Evolutionary conservation across 2,888 invertebrate species (phyloP).

Genomic region (Eumerus sabulonum): DNA sequence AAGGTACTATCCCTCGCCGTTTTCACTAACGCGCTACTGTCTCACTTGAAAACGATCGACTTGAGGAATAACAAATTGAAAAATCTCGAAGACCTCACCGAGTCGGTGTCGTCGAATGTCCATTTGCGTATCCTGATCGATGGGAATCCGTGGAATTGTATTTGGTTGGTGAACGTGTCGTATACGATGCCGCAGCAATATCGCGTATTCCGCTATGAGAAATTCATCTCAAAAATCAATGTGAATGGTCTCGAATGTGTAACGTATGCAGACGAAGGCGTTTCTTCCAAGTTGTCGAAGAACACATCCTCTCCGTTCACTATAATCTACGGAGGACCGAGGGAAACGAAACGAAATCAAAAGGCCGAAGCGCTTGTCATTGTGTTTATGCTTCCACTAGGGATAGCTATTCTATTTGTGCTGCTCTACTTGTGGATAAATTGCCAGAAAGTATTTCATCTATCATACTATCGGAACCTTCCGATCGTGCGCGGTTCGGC

Average conservation of each 20-base stretch:
- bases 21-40: slow-evolving; percentile 65
- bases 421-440: slow-evolving; percentile 76
- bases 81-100: slow-evolving; percentile 34
- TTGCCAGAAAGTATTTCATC: slow-evolving; percentile 76
- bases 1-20: slow-evolving; percentile 64
- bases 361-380: slow-evolving; percentile 75
- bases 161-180: slow-evolving; percentile 75
- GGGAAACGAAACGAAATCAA: slow-evolving; percentile 75
- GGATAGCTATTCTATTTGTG: slow-evolving; percentile 75
- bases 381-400: slow-evolving; percentile 76
- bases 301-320: slow-evolving; percentile 50
- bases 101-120: slow-evolving; percentile 23
- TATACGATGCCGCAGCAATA: slow-evolving; percentile 75
- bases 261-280: slow-evolving; percentile 65
- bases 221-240: slow-evolving; percentile 77
- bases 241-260: slow-evolving; percentile 76
- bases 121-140: slow-evolving; percentile 73
- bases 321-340: slow-evolving; percentile 73
- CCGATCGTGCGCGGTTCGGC: slow-evolving; percentile 68
- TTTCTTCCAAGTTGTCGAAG: not conserved
- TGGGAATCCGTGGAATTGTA: slow-evolving; percentile 77
- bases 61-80: slow-evolving; percentile 72
- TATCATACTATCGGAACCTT: slow-evolving; percentile 74
- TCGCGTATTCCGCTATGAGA: slow-evolving; percentile 75
- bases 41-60: slow-evolving; percentile 69